phyloP scores from a whole-genome alignment of 2,113 vertebrate genomes.

The Lepus americanus region DNA sequence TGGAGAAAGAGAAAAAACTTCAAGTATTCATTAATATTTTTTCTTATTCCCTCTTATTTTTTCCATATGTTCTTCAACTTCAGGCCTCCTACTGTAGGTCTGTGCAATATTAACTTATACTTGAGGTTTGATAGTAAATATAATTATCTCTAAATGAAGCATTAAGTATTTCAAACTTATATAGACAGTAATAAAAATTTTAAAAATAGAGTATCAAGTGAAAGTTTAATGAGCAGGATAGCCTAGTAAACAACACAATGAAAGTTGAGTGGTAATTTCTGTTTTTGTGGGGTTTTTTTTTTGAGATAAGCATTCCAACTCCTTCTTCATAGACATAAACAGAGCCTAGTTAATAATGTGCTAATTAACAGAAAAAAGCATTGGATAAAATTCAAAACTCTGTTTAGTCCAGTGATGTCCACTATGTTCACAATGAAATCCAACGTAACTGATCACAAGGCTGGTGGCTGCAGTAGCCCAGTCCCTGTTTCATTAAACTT shows the following conservation, averaged over 20 bases:
- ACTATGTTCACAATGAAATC: neutral
- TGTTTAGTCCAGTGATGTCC: neutral
- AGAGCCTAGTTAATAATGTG: neutral
- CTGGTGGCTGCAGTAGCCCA: too few relatives aligned
- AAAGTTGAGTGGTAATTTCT: neutral
- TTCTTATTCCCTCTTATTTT: neutral
- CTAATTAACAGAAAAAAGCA: neutral
- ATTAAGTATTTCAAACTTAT: slow-evolving; percentile 1
- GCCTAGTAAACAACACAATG: neutral
- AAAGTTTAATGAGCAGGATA: neutral
- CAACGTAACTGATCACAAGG: neutral
- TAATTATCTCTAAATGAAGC: neutral
- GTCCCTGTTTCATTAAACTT: neutral
- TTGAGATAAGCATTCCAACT: neutral
- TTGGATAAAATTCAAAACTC: neutral
- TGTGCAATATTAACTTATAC: slow-evolving; percentile 1
- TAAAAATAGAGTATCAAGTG: neutral
- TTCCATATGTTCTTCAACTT: neutral
- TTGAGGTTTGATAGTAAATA: neutral
- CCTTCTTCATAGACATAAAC: neutral
- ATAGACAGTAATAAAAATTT: neutral
- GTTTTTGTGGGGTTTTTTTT: neutral
- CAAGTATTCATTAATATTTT: neutral
- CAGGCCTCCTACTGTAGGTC: neutral
- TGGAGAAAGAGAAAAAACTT: neutral